These are phyloP conservation scores for Hirudinaria manillensis DNA, from an alignment of 2,888 invertebrate genomes.

Conservation along the genomic window DNA sequence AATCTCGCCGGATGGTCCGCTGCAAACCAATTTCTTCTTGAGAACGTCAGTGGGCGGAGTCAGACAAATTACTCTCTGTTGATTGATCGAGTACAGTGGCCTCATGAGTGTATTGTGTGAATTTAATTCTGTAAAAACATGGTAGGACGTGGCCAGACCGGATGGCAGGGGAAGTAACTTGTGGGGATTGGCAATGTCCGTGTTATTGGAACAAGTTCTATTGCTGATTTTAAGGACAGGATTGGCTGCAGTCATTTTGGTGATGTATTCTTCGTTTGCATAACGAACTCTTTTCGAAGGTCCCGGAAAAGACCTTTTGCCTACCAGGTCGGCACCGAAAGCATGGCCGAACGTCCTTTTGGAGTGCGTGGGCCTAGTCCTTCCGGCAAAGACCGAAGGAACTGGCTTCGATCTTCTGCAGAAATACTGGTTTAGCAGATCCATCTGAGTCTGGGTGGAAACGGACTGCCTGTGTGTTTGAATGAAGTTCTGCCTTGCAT, in stretches of 20 bases:
- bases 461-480: conserved; percentile 5
- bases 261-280: neutral
- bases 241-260: neutral
- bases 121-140: neutral
- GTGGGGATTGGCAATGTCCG: no score
- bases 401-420: conserved; percentile 3
- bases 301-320: neutral
- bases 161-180: neutral
- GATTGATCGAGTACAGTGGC: neutral
- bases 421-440: conserved; percentile 4
- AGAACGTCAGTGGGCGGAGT: neutral
- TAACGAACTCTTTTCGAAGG: neutral
- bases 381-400: neutral
- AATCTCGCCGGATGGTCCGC: neutral
- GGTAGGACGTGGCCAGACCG: neutral
- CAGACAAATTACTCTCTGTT: neutral
- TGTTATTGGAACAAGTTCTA: neutral
- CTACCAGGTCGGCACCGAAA: neutral
- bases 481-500: no score
- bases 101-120: neutral
- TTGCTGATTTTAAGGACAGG: neutral
- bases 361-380: neutral
- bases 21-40: neutral
- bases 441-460: conserved; percentile 4
- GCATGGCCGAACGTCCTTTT: neutral